A percentile compares a stretch with the other conserved stretches of the same genome.
Conservation (phyloP, 1,140 invertebrate species). For the Habropoda laboriosa region DNA sequence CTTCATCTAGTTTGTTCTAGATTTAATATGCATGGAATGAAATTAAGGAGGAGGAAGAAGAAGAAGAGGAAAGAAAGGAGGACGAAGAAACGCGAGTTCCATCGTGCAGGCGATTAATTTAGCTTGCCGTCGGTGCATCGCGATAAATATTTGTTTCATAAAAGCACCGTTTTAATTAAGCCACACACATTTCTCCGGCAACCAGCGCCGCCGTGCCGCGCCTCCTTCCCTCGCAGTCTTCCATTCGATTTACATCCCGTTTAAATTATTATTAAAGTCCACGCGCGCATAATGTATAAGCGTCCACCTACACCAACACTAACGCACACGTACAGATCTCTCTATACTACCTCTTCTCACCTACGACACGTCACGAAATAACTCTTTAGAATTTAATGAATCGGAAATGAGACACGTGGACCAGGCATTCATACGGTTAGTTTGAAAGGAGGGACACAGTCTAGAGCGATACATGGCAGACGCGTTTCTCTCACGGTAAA, state of each 20-base stretch:
- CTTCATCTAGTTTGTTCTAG: too few species aligned
- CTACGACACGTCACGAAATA: background rate
- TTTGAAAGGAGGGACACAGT: background rate
- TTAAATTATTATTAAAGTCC: conserved; percentile 48
- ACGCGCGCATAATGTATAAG: conserved; percentile 26
- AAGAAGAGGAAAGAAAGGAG: background rate
- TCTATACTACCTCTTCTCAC: too few species aligned
- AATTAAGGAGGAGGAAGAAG: background rate
- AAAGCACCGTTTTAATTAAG: conserved; percentile 40
- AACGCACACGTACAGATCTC: background rate
- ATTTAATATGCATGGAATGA: background rate
- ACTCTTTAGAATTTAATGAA: conserved; percentile 49
- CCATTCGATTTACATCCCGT: conserved; percentile 39
- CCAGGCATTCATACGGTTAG: conserved; percentile 7
- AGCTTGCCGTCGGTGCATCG: conserved; percentile 8
- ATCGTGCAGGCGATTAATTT: conserved; percentile 22
- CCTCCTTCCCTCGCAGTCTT: background rate
- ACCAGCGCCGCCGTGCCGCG: too few species aligned
- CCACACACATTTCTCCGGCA: conserved; percentile 14
- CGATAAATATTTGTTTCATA: conserved; percentile 31
- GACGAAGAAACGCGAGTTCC: background rate
- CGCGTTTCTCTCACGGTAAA: background rate
- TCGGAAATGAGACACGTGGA: conserved; percentile 28
- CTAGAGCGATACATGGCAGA: background rate
- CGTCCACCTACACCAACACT: too few species aligned